Conservation (phyloP, 2,797 vertebrate genomes). For the Crocodylus rhombifer region DNA sequence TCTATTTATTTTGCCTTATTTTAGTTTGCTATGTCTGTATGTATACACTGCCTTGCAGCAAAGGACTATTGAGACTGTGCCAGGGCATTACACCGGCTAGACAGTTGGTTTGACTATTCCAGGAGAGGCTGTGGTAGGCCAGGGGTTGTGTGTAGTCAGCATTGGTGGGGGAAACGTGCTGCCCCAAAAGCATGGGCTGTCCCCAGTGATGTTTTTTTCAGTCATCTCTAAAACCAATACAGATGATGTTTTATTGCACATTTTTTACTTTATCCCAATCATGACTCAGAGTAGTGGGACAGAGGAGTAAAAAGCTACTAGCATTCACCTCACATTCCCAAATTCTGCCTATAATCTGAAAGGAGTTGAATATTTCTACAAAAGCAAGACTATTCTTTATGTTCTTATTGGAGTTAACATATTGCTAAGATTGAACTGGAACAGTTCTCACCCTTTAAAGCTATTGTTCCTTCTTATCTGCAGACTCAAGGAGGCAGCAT, state of each 20-base stretch:
- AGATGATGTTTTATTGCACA: neutral
- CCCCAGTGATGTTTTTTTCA: neutral
- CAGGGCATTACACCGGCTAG: slow-evolving; percentile 68
- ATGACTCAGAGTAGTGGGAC: accelerated
- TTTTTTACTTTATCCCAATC: neutral
- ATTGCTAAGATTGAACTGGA: neutral
- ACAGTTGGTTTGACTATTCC: neutral
- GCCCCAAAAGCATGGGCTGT: neutral
- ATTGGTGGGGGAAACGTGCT: neutral
- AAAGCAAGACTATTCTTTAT: neutral
- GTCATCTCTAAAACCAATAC: neutral
- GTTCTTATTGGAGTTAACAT: neutral
- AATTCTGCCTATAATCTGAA: neutral
- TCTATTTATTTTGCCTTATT: slow-evolving; percentile 95
- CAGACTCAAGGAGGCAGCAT: neutral
- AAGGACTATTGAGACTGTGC: slow-evolving; percentile 80
- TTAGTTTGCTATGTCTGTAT: slow-evolving; percentile 92
- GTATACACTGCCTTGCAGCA: slow-evolving; percentile 88
- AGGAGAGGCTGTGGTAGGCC: neutral
- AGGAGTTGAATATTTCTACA: neutral
- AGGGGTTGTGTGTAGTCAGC: neutral
- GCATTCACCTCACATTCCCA: neutral
- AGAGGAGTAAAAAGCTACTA: neutral
- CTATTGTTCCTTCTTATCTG: neutral
- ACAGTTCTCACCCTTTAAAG: neutral